Percentiles rank a stretch among this genome's conserved stretches.
These are phyloP conservation scores for Diaphora mendica DNA, from an alignment of 2,888 invertebrate genomes.

Conservation along the genomic window DNA sequence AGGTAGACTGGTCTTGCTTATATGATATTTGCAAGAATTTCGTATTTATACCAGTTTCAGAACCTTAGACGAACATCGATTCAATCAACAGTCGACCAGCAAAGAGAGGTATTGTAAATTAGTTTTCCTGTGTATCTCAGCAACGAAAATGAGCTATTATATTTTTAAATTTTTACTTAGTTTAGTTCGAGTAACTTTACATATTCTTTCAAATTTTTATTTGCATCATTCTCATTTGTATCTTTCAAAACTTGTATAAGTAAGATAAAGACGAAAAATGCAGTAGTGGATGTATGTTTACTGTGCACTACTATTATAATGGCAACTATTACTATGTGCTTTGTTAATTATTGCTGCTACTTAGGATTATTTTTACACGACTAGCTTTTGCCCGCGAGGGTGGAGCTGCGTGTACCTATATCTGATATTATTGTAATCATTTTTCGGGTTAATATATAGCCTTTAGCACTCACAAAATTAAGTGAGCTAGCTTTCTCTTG, in stretches of 20 bases:
- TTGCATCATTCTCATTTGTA: background rate
- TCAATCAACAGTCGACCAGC: background rate
- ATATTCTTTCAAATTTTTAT: background rate
- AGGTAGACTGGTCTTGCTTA: background rate
- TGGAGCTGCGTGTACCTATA: too few species aligned
- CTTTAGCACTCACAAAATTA: too few species aligned
- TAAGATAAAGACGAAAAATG: background rate
- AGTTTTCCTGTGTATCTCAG: background rate
- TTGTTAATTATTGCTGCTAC: background rate
- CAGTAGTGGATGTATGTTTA: background rate
- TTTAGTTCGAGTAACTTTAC: background rate
- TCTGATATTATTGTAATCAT: too few species aligned
- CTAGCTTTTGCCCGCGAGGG: too few species aligned
- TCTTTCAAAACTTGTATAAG: too few species aligned
- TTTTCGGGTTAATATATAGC: too few species aligned
- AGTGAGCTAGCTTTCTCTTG: too few species aligned
- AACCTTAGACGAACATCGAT: background rate
- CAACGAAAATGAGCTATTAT: background rate
- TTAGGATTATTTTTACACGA: background rate
- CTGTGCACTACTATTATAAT: too few species aligned
- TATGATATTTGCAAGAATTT: background rate
- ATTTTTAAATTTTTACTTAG: too few species aligned
- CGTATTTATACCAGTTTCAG: constrained; percentile 5
- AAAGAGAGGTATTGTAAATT: background rate
- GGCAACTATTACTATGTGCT: too few species aligned